Conservation (phyloP, 2,888 invertebrate genomes). For the Priocnemis perturbator region DNA sequence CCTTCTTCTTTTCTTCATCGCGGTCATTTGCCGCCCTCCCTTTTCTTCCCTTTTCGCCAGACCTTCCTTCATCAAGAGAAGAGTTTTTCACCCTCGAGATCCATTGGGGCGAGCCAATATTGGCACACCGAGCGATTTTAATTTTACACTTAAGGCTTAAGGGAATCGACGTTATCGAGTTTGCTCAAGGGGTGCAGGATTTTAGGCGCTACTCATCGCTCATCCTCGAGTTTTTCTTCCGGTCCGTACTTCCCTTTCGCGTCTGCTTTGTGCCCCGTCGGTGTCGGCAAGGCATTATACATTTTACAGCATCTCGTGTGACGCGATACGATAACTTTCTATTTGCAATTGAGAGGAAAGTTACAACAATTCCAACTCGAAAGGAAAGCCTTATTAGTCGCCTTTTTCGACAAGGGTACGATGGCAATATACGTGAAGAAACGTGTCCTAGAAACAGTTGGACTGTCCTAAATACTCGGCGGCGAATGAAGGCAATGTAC, state of each 20-base stretch:
- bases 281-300: not conserved
- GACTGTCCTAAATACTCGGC: too few relatives aligned
- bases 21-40: not conserved
- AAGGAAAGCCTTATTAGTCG: too few relatives aligned
- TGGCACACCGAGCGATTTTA: conserved; percentile 45
- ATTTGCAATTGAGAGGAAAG: too few relatives aligned
- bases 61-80: conserved; percentile 30
- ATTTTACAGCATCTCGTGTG: too few relatives aligned
- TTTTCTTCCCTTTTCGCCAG: not conserved
- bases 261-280: conserved; percentile 11
- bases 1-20: conserved; percentile 9
- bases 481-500: too few relatives aligned
- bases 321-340: too few relatives aligned
- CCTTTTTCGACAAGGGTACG: too few relatives aligned
- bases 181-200: conserved; percentile 38
- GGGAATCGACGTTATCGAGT: conserved; percentile 43
- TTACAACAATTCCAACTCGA: too few relatives aligned
- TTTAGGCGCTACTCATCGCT: conserved; percentile 8
- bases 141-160: conserved; percentile 49
- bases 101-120: conserved; percentile 41
- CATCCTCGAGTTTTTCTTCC: too few relatives aligned
- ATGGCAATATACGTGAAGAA: too few relatives aligned
- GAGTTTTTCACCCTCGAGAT: conserved; percentile 32
- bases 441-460: too few relatives aligned
- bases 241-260: not conserved